Evolutionary conservation across 2,888 invertebrate species (phyloP).

Genomic region (Plagodis pulveraria): DNA sequence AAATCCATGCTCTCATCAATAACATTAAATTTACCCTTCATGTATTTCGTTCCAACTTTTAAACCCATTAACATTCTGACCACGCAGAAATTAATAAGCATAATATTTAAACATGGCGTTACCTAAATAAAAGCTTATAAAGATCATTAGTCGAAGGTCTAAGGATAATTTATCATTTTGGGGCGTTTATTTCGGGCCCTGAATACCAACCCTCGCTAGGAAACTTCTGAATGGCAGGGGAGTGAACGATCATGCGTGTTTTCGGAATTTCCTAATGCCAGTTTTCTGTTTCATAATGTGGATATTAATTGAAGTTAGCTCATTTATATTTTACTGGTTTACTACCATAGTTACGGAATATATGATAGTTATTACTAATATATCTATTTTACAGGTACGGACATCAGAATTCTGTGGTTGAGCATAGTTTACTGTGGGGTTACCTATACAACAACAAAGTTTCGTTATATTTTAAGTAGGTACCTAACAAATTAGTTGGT

Average conservation of each 20-base stretch:
- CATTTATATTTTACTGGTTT: no score
- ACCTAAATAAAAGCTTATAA: conserved; percentile 19
- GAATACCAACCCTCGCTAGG: conserved; percentile 14
- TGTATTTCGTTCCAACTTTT: no score
- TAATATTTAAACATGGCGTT: conserved; percentile 21
- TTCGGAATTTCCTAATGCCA: conserved; percentile 21
- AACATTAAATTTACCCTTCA: no score
- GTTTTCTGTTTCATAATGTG: conserved; percentile 2
- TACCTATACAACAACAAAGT: no score
- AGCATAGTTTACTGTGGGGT: no score
- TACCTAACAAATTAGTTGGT: no score
- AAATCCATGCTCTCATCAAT: no score
- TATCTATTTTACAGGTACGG: no score
- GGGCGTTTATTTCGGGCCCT: conserved; percentile 18
- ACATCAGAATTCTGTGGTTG: no score
- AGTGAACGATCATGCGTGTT: conserved; percentile 17
- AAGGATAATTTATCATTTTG: conserved; percentile 28
- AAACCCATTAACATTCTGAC: conserved; percentile 1
- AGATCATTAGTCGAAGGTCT: conserved; percentile 28
- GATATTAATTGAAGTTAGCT: neutral
- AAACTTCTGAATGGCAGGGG: conserved; percentile 22
- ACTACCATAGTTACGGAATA: no score
- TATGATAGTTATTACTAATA: no score
- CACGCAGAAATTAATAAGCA: conserved; percentile 7
- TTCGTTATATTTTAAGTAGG: no score